These are phyloP conservation scores for Adelges cooleyi DNA, from an alignment of 1,140 invertebrate genomes.

Conservation along the genomic window DNA sequence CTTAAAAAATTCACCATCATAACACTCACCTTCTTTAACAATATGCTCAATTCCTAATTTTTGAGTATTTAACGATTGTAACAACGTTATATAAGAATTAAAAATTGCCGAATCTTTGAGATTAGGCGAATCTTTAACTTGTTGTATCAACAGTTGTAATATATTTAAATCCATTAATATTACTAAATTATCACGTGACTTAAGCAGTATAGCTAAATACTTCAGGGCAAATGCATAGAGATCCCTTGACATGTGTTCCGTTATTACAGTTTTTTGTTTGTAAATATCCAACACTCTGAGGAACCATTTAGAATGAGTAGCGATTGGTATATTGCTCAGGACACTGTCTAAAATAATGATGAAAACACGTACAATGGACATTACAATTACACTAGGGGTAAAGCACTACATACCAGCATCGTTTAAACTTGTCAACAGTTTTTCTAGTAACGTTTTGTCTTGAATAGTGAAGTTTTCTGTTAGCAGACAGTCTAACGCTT, in stretches of 20 bases:
- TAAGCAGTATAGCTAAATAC: slow-evolving; percentile 2
- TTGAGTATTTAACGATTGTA: neutral
- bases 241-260: neutral
- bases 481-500: neutral
- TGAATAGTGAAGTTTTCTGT: neutral
- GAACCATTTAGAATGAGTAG: neutral
- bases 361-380: too few species aligned
- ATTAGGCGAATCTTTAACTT: neutral
- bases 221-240: slow-evolving; percentile 4
- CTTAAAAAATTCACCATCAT: too few species aligned
- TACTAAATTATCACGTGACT: neutral
- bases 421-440: neutral
- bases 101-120: slow-evolving; percentile 9
- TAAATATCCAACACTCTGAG: neutral
- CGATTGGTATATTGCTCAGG: neutral
- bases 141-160: neutral
- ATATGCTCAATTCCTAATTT: neutral
- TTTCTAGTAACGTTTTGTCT: slow-evolving; percentile 6
- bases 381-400: too few species aligned
- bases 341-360: neutral
- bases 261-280: neutral
- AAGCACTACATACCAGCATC: neutral
- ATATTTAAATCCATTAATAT: neutral
- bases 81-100: neutral
- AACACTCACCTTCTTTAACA: neutral